phyloP scores from a whole-genome alignment of 1,140 invertebrate genomes.

The Hesperophylax magnus region DNA sequence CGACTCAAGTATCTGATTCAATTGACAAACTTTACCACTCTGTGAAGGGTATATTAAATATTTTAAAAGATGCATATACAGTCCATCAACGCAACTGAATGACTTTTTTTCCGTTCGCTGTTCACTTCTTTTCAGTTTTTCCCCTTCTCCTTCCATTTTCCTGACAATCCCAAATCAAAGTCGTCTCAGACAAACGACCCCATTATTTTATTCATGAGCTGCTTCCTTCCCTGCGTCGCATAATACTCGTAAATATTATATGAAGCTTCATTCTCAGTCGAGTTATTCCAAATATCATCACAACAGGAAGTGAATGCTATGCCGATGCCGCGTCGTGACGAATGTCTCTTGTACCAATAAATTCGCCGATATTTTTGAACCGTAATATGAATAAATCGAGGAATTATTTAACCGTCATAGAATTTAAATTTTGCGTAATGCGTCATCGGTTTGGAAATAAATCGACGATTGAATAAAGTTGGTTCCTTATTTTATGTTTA shows the following conservation, averaged over 20 bases:
- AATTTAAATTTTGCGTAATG: too few relatives aligned
- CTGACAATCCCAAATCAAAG: slow-evolving; percentile 27
- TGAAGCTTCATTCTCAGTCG: neutral
- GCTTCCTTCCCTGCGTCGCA: neutral
- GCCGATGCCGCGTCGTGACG: neutral
- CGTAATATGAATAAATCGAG: neutral
- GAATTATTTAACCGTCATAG: neutral
- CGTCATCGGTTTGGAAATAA: too few relatives aligned
- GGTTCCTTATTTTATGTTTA: too few relatives aligned
- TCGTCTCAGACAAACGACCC: slow-evolving; percentile 35
- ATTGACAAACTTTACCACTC: too few relatives aligned
- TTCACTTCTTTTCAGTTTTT: neutral
- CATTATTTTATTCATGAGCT: slow-evolving; percentile 31
- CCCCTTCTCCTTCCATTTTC: neutral
- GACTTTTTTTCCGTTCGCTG: too few relatives aligned
- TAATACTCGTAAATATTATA: slow-evolving; percentile 15
- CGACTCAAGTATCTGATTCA: too few relatives aligned
- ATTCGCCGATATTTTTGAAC: neutral
- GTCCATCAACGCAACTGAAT: too few relatives aligned
- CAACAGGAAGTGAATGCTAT: too few relatives aligned
- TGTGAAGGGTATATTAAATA: too few relatives aligned
- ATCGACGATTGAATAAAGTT: too few relatives aligned
- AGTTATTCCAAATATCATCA: neutral
- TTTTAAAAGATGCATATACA: too few relatives aligned
- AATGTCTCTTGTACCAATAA: neutral